Base-by-base conservation (phyloP, 2,113 vertebrate species). In the Xenopus laevis region DNA sequence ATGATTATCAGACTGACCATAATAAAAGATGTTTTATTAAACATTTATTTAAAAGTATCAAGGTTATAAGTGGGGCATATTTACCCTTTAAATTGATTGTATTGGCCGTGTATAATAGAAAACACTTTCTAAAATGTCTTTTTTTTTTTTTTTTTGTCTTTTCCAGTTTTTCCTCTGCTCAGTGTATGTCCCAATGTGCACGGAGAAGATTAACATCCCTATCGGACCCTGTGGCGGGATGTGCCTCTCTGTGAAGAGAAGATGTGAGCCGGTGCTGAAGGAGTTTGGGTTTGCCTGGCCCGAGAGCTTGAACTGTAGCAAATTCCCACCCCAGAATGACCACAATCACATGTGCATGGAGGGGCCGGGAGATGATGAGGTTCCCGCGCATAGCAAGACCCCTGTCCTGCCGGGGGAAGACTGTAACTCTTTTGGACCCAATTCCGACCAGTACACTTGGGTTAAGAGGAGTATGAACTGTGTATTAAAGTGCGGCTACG, bases 281-380 rank as follows among this genome's bases (percentile, higher is more conserved):
- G 97, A 99, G 81, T 99, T 99, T 77, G 98, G 98, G 16, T 99
- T 98, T 80, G 91, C 90, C 59, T 99, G 98, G 98, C 98, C 98
- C 0, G 95, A 98, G 75, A 91, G 90, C 70, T 86, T 99, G 5
- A 99, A 99, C 89, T 99, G 98, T 92, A 98, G 95, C 86, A 94
- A 93, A 62, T 99, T 99, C 81, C 98, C 97, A 0, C 98, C 98
- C 0, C 95, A 96, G 82, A 99, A 99, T 0, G 97, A 98, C 87
- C 96, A 99, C 87, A 96, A 98, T 83, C 95, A 98, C 87, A 99
- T 99, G 97, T 99, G 97, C 79, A 99, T 99, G 98, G 97, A 99
- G 81, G 98, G 98, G 11, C 96, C 98, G 0, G 94, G 93, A 0
- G 97, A 99, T 0, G 96, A 99, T 80, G 98, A 98, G 33, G 85